These are phyloP conservation scores for Dryoscopus gambensis DNA, from an alignment of 2,113 vertebrate genomes.

Conservation along the genomic window DNA sequence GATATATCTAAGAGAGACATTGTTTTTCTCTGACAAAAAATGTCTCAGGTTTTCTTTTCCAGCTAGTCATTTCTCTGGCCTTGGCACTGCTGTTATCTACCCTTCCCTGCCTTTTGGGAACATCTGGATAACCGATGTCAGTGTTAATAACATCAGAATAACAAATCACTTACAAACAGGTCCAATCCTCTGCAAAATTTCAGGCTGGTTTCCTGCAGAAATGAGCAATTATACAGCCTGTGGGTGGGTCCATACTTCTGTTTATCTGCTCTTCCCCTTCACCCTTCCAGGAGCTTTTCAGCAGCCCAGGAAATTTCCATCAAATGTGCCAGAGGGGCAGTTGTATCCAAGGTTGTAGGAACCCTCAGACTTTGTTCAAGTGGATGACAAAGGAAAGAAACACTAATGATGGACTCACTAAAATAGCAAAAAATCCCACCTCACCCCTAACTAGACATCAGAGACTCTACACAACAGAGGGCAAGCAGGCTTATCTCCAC, in stretches of 20 bases:
- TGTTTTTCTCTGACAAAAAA: background rate
- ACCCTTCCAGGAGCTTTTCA: background rate
- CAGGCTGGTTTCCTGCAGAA: background rate
- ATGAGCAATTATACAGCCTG: background rate
- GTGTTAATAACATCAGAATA: background rate
- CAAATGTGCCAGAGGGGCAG: background rate
- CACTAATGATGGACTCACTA: background rate
- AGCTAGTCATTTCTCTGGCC: background rate
- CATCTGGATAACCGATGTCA: background rate
- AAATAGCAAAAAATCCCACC: background rate
- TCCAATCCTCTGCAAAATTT: background rate
- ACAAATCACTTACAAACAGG: background rate
- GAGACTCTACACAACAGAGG: background rate
- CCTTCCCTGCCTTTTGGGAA: background rate
- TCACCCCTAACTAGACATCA: background rate
- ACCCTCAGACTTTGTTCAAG: background rate
- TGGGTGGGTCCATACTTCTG: background rate
- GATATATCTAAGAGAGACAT: background rate
- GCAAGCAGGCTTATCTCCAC: background rate
- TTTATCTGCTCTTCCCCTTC: background rate
- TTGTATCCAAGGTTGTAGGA: background rate
- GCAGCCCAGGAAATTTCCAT: background rate
- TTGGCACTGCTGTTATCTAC: background rate
- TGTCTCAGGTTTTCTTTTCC: background rate
- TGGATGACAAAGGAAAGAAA: background rate